These are phyloP conservation scores for Crypturellus undulatus DNA, from an alignment of 2,113 vertebrate species.

Conservation along the genomic window DNA sequence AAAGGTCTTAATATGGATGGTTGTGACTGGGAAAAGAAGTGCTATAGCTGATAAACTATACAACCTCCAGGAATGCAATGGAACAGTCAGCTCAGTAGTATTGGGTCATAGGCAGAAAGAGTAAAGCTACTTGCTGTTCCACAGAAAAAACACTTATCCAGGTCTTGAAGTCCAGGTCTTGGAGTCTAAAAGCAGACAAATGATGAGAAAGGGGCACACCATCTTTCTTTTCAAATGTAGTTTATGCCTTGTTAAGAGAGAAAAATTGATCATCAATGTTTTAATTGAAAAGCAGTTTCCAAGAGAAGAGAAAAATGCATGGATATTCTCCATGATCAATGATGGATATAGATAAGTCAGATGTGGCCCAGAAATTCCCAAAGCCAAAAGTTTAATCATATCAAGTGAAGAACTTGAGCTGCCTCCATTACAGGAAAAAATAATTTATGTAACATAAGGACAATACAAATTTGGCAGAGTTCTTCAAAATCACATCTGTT, in stretches of 20 bases:
- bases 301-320: not conserved
- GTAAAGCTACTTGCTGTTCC: not conserved
- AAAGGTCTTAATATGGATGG: not conserved
- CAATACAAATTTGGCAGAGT: not conserved
- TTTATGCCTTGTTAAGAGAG: not conserved
- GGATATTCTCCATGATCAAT: not conserved
- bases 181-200: not conserved
- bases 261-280: not conserved
- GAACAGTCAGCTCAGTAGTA: not conserved
- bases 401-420: not conserved
- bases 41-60: not conserved
- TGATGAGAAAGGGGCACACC: fast-evolving
- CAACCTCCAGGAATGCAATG: not conserved
- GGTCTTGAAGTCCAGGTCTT: not conserved
- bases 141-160: not conserved
- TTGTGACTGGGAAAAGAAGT: not conserved
- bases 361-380: not conserved
- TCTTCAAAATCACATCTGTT: conserved; percentile 32
- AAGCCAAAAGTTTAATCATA: not conserved
- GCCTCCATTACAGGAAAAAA: not conserved
- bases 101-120: not conserved
- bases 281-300: not conserved
- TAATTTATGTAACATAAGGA: conserved; percentile 11
- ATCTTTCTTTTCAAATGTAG: not conserved
- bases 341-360: not conserved